These are phyloP conservation scores for Bibio marci DNA, from an alignment of 2,888 invertebrate species.

Conservation along the genomic window DNA sequence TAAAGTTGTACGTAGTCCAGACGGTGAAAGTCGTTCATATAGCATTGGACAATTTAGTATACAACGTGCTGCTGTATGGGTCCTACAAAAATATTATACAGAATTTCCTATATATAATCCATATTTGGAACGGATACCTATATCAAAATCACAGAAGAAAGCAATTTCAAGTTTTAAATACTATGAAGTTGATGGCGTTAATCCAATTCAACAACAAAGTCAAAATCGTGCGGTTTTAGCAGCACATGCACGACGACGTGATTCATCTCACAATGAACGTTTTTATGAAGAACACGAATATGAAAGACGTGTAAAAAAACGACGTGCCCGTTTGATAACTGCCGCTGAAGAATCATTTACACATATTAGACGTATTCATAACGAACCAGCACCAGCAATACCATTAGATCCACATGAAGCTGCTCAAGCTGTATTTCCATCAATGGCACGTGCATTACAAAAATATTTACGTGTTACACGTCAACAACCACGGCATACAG, in stretches of 20 bases:
- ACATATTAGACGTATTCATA: conserved; percentile 73
- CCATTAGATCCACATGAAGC: conserved; percentile 91
- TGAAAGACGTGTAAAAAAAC: conserved; percentile 78
- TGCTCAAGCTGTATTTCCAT: conserved; percentile 94
- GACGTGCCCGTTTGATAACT: conserved; percentile 74
- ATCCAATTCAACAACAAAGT: conserved; percentile 46
- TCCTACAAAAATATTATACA: conserved; percentile 86
- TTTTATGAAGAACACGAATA: conserved; percentile 98
- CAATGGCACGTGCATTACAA: conserved; percentile 87
- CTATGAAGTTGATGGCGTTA: conserved; percentile 87
- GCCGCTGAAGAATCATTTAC: conserved; percentile 98
- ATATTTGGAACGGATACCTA: conserved; percentile 79
- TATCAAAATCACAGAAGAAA: conserved; percentile 63
- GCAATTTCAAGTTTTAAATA: conserved; percentile 81
- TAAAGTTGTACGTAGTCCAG: conserved; percentile 86
- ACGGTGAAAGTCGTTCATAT: conserved; percentile 80
- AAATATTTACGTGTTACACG: conserved; percentile 90
- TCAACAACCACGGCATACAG: conserved; percentile 90
- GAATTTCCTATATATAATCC: conserved; percentile 96
- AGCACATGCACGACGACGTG: conserved; percentile 64
- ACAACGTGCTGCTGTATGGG: conserved; percentile 88
- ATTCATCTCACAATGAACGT: conserved; percentile 90
- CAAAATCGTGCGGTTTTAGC: conserved; percentile 52
- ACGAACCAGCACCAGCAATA: conserved; percentile 55
- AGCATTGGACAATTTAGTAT: conserved; percentile 83